phyloP scores from a whole-genome alignment of 2,797 vertebrate species.

The Limosa lapponica region DNA sequence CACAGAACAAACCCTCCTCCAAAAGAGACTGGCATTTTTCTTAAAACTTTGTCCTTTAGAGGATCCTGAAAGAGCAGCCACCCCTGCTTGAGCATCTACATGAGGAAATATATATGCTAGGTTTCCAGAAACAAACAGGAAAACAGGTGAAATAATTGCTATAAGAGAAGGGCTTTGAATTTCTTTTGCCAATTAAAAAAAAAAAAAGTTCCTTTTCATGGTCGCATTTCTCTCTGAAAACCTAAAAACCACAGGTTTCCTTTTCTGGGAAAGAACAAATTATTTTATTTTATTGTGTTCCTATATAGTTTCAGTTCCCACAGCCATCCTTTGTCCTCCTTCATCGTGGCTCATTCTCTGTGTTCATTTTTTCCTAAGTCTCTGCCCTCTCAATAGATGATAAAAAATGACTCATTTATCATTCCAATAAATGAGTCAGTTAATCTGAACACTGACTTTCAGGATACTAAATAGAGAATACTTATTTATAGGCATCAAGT shows the following conservation, averaged over 20 bases:
- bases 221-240: neutral
- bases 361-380: neutral
- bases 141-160: neutral
- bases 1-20: neutral
- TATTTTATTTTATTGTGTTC: neutral
- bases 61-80: neutral
- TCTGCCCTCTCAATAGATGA: neutral
- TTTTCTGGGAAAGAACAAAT: neutral
- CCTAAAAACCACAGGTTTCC: rapidly evolving
- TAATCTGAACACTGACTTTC: neutral
- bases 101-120: neutral
- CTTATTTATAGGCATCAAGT: neutral
- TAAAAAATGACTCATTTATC: neutral
- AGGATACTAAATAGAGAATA: neutral
- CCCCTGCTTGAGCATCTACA: neutral
- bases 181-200: neutral
- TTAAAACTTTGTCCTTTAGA: neutral
- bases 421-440: neutral
- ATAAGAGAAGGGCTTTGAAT: neutral
- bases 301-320: neutral
- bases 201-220: neutral
- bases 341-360: neutral
- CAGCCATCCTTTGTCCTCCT: neutral
- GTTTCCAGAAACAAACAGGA: neutral
- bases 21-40: neutral